Base-by-base conservation (phyloP, 1,140 invertebrate species). In the Oncopodura yosiiana region DNA sequence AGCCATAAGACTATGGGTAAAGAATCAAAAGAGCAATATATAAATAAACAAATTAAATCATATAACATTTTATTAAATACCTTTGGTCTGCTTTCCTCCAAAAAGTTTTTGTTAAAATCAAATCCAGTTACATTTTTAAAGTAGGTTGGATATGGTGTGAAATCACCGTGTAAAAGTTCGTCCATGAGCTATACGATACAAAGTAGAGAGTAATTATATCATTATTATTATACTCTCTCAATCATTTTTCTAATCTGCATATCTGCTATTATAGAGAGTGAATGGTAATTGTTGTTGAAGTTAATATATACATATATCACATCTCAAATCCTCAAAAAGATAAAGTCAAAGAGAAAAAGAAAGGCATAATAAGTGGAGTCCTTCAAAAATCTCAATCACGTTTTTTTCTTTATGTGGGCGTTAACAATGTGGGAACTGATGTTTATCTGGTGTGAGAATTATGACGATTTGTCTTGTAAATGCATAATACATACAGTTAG, bases 91-190 rank as follows among this genome's bases (percentile, higher is more conserved):
- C 64, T 49, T 29, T 71, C 67, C n/a, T 61, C 53, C 9, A 77
- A 58, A 54, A 69, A 76, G 62, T 77, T 77, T 64, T 71, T 77
- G 60, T 75, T 76, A 56, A 71, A 67, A 44, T 66, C 68, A 12
- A 69, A 68, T n/a, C 73, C 72, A 29, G 75, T 75, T 8, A 66
- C 65, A 54, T 77, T 75, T 43, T 68, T 69, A 63, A 74, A 77
- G 57, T 69, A 76, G 0, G 73, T 69, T 24, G 67, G 64, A 24
- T 67, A 66, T 23, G 62, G 63, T 16, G 66, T 69, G 9, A 69
- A 54, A 52, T 75, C 74, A 8, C 73, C 74, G 65, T 74, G 73
- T 16, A 77, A 62, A 18, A 77, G 56, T 8, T 53, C 44, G 57
- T 76, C 74, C 66, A 73, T 73, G 14, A 71, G 60, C 66, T 71